Percentiles rank a stretch among this genome's conserved stretches.
Conservation (phyloP, 1,140 invertebrate species). For the Batillaria attramentaria region DNA sequence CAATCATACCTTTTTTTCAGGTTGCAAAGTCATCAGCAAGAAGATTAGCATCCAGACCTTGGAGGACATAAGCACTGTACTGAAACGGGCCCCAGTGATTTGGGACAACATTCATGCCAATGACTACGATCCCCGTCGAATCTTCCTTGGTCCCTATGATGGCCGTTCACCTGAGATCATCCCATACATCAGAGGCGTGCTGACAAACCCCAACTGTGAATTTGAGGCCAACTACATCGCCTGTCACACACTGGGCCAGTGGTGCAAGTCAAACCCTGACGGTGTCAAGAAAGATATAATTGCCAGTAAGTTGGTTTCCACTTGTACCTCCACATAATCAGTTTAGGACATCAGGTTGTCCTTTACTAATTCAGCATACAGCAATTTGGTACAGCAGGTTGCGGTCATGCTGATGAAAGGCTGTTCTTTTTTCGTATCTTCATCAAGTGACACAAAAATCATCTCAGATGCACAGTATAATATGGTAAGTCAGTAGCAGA, state of each 20-base stretch:
- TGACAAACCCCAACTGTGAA: slow-evolving; percentile 99
- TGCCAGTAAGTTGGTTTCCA: slow-evolving; percentile 71
- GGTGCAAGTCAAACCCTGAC: slow-evolving; percentile 79
- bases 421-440: background rate
- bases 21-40: slow-evolving; percentile 95
- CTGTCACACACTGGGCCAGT: slow-evolving; percentile 95
- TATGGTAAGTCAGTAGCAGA: background rate
- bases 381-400: background rate
- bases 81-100: slow-evolving; percentile 93
- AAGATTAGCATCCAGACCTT: slow-evolving; percentile 90
- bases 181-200: slow-evolving; percentile 87
- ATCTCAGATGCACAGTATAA: background rate
- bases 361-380: too few relatives aligned
- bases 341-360: too few relatives aligned
- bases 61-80: slow-evolving; percentile 91
- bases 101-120: slow-evolving; percentile 99
- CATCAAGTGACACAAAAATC: background rate
- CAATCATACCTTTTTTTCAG: slow-evolving; percentile 71
- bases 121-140: slow-evolving; percentile 97
- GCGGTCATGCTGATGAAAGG: background rate
- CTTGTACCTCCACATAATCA: too few relatives aligned
- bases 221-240: slow-evolving; percentile 98
- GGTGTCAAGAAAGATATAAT: slow-evolving; percentile 70
- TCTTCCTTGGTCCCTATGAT: slow-evolving; percentile 95
- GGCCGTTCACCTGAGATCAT: slow-evolving; percentile 92